phyloP scores from a whole-genome alignment of 2,797 vertebrate genomes.

The Catostomus latipinnis region DNA sequence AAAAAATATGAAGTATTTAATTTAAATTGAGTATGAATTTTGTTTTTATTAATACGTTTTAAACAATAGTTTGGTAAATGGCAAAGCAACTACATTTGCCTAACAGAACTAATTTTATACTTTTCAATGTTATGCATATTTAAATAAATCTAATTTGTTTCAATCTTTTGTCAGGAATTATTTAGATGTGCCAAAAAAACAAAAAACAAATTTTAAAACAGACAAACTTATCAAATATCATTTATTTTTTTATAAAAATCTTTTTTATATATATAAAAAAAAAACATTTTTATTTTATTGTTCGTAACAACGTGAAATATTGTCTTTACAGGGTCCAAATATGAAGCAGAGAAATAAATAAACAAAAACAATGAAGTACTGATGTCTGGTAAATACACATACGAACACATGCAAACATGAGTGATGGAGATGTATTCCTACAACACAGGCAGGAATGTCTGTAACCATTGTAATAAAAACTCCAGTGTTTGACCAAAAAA shows the following conservation, averaged over 20 bases:
- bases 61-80: no score
- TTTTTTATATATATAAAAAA: slow-evolving; percentile 68
- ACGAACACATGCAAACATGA: slow-evolving; percentile 18
- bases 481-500: slow-evolving; percentile 71
- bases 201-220: slow-evolving; percentile 10
- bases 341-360: slow-evolving; percentile 66
- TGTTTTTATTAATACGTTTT: no score
- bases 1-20: no score
- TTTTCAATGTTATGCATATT: no score
- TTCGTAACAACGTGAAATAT: slow-evolving; percentile 72
- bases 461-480: slow-evolving; percentile 24
- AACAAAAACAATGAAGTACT: slow-evolving; percentile 41
- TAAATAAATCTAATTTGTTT: no score
- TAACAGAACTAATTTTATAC: no score
- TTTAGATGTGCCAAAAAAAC: not conserved
- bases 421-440: slow-evolving; percentile 55
- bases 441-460: slow-evolving; percentile 72
- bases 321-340: slow-evolving; percentile 65
- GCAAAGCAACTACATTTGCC: no score
- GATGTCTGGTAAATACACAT: slow-evolving; percentile 64
- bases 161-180: not conserved
- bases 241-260: slow-evolving; percentile 74
- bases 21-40: no score
- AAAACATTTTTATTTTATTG: slow-evolving; percentile 63
- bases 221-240: slow-evolving; percentile 72